phyloP scores from a whole-genome alignment of 2,888 invertebrate species.

The Drosophila lutescens region DNA sequence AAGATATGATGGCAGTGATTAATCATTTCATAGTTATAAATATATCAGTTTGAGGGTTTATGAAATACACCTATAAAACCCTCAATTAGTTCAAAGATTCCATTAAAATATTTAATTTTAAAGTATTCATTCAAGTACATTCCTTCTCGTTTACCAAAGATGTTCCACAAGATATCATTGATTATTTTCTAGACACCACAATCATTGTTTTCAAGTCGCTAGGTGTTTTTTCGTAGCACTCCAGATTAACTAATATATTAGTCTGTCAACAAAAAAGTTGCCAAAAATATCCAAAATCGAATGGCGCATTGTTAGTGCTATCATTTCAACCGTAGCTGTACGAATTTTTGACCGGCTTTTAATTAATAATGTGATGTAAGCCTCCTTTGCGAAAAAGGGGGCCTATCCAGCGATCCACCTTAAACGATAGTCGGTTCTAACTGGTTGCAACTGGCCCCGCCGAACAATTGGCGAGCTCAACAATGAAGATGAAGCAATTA shows the following conservation, averaged over 20 bases:
- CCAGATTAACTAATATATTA: not conserved
- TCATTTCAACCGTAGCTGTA: not conserved
- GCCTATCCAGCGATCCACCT: constrained; percentile 31
- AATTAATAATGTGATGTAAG: constrained; percentile 64
- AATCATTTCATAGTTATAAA: not conserved
- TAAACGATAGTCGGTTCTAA: constrained; percentile 52
- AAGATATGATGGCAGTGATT: not conserved
- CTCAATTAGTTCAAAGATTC: not conserved
- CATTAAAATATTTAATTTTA: not conserved
- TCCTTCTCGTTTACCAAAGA: not conserved
- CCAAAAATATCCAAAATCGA: not conserved
- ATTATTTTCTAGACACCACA: not conserved
- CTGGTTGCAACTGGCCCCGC: constrained; percentile 59
- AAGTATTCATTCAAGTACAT: not conserved
- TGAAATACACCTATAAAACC: too few species aligned
- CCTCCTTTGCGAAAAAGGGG: constrained; percentile 21
- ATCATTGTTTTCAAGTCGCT: not conserved
- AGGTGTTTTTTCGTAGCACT: not conserved
- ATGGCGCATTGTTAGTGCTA: not conserved
- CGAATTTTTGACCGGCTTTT: constrained; percentile 12
- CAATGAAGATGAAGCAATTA: constrained; percentile 58
- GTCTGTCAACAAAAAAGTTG: not conserved
- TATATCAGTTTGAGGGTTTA: not conserved
- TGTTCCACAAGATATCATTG: not conserved
- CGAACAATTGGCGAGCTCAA: constrained; percentile 25